Base-by-base conservation (phyloP, 2,797 vertebrate genomes). In the Propithecus perrieri region DNA sequence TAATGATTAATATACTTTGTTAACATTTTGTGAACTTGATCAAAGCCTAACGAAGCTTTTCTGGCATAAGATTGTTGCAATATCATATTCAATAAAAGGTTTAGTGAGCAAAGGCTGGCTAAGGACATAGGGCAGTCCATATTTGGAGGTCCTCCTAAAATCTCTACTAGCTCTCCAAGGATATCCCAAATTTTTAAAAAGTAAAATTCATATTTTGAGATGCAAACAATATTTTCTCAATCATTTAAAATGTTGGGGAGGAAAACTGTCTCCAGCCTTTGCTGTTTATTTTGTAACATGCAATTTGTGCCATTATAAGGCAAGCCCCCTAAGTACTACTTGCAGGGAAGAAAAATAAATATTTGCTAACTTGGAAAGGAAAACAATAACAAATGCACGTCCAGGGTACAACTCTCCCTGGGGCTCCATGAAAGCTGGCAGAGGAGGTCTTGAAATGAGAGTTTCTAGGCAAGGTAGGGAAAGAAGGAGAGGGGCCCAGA, bases 241-340 rank as follows among this genome's bases (percentile, higher is more conserved):
- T 90, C 43, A 81, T 41, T 97, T 72, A 75, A 89, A 81, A 86
- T 79, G 18, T 53, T 88, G 46, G 76, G 46, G 48, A 91, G 57
- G 57, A 89, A 89, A 91, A 67, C 72, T 79, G 67, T 90, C 72
- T 79, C 61, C 74, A 81, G 57, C 59, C 74, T 84, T 95, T 81
- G 65, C 46, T 55, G 17, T 95, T 95, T 94, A 59, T 88, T 93
- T 97, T 93, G 50, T 85, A 96, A 92, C 85, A 87, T 96, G 71
- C 83, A 89, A 90, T 96, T 94, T 97, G 88, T 90, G 76, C 91
- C 89, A 65, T 95, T 96, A 43, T 81, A 96, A 94, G 86, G 89
- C 50, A 89, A 86, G 61, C 38, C 61, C 48, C 80, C 20, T 59
- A 80, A 94, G 55, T 90, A 95, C 88, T 85, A 55, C 90, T 97